Percentiles rank a stretch among this genome's conserved stretches.
phyloP scores from a whole-genome alignment of 1,140 invertebrate genomes.

The Pogonomyrmex barbatus region DNA sequence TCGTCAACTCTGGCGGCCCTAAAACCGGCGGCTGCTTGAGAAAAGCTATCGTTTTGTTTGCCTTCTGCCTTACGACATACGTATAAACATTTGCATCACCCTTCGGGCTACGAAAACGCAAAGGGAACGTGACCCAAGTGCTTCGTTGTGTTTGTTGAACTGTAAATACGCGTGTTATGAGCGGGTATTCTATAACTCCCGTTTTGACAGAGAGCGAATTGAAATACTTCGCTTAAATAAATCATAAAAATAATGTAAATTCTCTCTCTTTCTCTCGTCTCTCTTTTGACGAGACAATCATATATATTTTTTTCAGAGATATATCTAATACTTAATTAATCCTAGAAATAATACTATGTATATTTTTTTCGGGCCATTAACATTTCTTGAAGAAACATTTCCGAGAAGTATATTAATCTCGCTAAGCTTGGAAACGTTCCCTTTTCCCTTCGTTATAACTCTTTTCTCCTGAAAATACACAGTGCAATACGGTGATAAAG shows the following conservation, averaged over 20 bases:
- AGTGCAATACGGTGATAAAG: slow-evolving; percentile 60
- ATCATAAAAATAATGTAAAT: neutral
- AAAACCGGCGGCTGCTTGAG: slow-evolving; percentile 43
- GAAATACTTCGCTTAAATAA: neutral
- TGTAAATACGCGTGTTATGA: slow-evolving; percentile 17
- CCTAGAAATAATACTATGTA: neutral
- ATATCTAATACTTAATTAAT: neutral
- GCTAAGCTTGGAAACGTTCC: neutral
- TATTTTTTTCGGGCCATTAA: slow-evolving; percentile 18
- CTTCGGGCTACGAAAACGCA: slow-evolving; percentile 37
- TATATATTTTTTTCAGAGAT: neutral
- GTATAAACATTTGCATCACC: slow-evolving; percentile 73
- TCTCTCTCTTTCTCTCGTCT: too few relatives aligned
- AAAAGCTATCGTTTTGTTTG: slow-evolving; percentile 72
- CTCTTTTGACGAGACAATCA: neutral
- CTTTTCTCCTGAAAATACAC: slow-evolving; percentile 45
- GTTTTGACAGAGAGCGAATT: neutral
- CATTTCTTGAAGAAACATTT: slow-evolving; percentile 6
- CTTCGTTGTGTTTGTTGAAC: slow-evolving; percentile 32
- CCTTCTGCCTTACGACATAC: slow-evolving; percentile 60
- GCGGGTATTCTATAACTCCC: slow-evolving; percentile 12
- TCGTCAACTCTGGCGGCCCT: slow-evolving; percentile 44
- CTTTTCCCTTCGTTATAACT: slow-evolving; percentile 33
- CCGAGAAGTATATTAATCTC: slow-evolving; percentile 35
- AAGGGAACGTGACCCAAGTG: slow-evolving; percentile 2